Evolutionary conservation across 1,140 invertebrate genomes (phyloP).

Genomic region (Choristoneura fumiferana): DNA sequence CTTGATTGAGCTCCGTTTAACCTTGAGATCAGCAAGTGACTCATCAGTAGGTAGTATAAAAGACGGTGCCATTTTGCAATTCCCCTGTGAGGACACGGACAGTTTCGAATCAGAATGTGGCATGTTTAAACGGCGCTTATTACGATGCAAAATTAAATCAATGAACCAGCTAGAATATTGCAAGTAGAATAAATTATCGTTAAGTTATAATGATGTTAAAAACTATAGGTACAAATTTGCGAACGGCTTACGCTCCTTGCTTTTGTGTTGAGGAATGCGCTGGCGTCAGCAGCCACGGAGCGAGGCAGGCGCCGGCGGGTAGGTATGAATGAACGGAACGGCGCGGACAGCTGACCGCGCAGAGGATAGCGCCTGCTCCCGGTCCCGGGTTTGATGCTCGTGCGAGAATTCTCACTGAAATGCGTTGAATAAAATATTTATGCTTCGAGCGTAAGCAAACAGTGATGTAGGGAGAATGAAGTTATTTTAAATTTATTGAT

Average conservation of each 20-base stretch:
- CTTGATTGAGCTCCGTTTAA: not conserved
- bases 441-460: not conserved
- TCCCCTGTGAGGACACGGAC: not conserved
- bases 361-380: too few relatives aligned
- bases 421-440: constrained; percentile 3
- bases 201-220: not conserved
- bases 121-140: not conserved
- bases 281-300: too few relatives aligned
- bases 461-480: not conserved
- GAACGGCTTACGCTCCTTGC: constrained; percentile 2
- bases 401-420: not conserved
- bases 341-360: too few relatives aligned
- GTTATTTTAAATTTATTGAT: not conserved
- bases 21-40: not conserved
- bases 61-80: not conserved
- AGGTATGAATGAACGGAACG: too few relatives aligned
- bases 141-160: not conserved
- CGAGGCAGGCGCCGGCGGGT: too few relatives aligned
- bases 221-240: not conserved
- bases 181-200: not conserved
- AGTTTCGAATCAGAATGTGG: not conserved
- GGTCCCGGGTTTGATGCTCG: not conserved
- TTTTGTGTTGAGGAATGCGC: not conserved
- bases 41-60: too few relatives aligned
- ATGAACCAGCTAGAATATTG: not conserved